A percentile compares a stretch with the other conserved stretches of the same genome.
These are phyloP conservation scores for Sturnus vulgaris DNA, from an alignment of 2,113 vertebrate species.

Conservation along the genomic window DNA sequence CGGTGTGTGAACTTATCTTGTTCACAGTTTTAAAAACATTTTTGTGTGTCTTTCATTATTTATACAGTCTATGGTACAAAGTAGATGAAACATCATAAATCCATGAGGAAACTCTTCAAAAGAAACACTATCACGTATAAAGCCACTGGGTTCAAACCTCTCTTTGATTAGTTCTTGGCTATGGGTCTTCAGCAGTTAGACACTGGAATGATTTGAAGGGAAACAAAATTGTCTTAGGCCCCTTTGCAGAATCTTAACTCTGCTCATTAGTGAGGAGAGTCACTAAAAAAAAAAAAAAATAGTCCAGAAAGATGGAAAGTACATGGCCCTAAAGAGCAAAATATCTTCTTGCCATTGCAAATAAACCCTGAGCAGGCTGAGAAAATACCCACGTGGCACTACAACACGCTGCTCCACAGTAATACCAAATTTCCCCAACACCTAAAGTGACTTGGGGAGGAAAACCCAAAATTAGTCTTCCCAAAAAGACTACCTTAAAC, in stretches of 20 bases:
- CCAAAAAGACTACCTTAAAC: neutral
- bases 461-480: neutral
- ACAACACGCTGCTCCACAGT: neutral
- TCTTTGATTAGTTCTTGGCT: neutral
- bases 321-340: neutral
- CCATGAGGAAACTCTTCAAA: neutral
- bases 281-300: neutral
- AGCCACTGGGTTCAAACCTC: neutral
- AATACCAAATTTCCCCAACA: neutral
- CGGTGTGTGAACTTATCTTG: neutral
- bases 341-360: neutral
- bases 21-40: neutral
- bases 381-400: neutral
- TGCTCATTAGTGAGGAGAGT: neutral
- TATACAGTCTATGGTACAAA: neutral
- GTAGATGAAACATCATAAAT: neutral
- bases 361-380: neutral
- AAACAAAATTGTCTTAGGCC: neutral
- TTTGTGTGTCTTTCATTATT: neutral
- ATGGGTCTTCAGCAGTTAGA: rapidly evolving
- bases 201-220: neutral
- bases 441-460: neutral
- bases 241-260: neutral
- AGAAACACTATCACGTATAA: neutral
- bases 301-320: neutral